Percentiles rank a stretch among this genome's conserved stretches.
Conservation (phyloP, 2,113 vertebrate genomes). For the Tragulus kanchil region DNA sequence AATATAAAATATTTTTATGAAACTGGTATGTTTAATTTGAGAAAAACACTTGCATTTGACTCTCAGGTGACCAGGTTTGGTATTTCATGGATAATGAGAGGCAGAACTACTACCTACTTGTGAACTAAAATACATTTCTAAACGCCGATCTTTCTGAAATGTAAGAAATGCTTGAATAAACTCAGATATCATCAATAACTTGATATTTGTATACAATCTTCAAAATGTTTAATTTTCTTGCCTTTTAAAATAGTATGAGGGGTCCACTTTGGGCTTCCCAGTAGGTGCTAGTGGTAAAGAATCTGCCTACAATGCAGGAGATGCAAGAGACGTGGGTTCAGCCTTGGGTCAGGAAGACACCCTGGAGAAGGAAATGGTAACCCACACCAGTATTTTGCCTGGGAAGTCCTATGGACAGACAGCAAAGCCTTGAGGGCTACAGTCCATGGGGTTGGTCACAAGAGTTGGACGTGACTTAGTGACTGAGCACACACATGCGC, state of each 20-base stretch:
- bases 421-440: not conserved
- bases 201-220: not conserved
- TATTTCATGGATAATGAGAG: not conserved
- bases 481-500: not conserved
- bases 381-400: not conserved
- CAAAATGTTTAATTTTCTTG: conserved; percentile 9
- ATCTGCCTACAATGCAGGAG: not conserved
- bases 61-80: not conserved
- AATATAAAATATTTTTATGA: conserved; percentile 38
- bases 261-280: not conserved
- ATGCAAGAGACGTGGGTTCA: not conserved
- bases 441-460: not conserved
- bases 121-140: conserved; percentile 36
- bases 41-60: conserved; percentile 33
- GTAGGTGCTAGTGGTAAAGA: not conserved
- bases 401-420: not conserved
- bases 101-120: not conserved
- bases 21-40: not conserved
- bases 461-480: not conserved
- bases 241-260: not conserved
- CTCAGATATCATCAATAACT: not conserved
- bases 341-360: not conserved
- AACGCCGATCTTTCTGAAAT: not conserved
- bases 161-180: conserved; percentile 32
- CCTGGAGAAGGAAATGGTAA: not conserved